These are phyloP conservation scores for Ormyrus pomaceus DNA, from an alignment of 2,888 invertebrate genomes.

Conservation along the genomic window DNA sequence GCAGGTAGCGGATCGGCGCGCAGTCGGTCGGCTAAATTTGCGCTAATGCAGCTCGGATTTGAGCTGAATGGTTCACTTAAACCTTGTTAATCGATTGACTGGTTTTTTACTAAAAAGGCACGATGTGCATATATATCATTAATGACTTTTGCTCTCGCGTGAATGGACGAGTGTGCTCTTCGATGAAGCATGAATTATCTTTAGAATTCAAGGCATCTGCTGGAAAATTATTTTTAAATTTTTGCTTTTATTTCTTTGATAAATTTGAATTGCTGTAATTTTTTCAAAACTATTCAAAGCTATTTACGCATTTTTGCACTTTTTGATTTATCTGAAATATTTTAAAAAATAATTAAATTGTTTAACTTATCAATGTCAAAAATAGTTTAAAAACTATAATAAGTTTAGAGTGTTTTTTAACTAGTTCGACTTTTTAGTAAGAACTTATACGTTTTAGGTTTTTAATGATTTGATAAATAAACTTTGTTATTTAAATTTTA, in stretches of 20 bases:
- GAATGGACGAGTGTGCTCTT: neutral
- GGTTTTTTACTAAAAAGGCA: slow-evolving; percentile 11
- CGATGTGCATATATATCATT: slow-evolving; percentile 5
- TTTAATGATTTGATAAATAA: too few species aligned
- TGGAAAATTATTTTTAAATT: slow-evolving; percentile 7
- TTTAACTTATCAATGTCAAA: too few species aligned
- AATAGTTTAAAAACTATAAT: too few species aligned
- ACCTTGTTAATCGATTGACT: slow-evolving; percentile 52
- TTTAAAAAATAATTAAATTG: too few species aligned
- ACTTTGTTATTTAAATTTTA: too few species aligned
- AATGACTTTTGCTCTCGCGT: neutral
- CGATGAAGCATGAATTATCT: neutral
- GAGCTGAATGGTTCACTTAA: slow-evolving; percentile 49
- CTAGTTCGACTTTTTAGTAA: too few species aligned
- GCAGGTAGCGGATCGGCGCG: neutral
- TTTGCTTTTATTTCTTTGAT: neutral
- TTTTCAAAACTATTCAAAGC: too few species aligned
- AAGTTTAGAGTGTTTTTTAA: too few species aligned
- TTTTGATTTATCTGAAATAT: too few species aligned
- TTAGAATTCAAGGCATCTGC: slow-evolving; percentile 5
- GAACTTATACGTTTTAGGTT: too few species aligned
- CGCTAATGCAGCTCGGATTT: slow-evolving; percentile 42
- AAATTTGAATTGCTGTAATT: too few species aligned
- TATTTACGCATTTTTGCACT: too few species aligned
- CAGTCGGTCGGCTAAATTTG: neutral